These are phyloP conservation scores for Hirtodrosophila alboralis DNA, from an alignment of 2,888 invertebrate species.

Conservation along the genomic window DNA sequence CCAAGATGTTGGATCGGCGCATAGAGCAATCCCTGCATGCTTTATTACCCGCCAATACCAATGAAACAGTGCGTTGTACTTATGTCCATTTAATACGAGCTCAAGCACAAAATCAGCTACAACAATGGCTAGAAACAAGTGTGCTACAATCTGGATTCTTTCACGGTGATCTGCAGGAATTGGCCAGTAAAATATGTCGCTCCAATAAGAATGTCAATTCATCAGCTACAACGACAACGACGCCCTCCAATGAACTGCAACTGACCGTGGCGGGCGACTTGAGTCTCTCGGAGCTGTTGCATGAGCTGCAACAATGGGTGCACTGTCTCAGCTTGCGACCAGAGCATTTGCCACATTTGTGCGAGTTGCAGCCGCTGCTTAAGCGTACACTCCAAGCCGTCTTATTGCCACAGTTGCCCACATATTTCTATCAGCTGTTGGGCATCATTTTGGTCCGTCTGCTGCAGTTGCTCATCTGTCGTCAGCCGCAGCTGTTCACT, in stretches of 20 bases:
- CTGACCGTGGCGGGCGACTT: slow-evolving; percentile 17
- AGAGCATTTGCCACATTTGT: slow-evolving; percentile 56
- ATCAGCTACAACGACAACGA: no score
- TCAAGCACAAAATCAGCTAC: slow-evolving; percentile 85
- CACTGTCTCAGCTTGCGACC: slow-evolving; percentile 75
- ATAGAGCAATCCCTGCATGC: slow-evolving; percentile 83
- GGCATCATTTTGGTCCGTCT: slow-evolving; percentile 73
- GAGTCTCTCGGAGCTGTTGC: slow-evolving; percentile 74
- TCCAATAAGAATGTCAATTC: slow-evolving; percentile 62
- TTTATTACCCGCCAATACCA: slow-evolving; percentile 85
- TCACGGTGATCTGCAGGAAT: slow-evolving; percentile 66
- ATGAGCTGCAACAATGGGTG: slow-evolving; percentile 79
- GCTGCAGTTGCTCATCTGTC: slow-evolving; percentile 78
- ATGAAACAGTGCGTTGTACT: slow-evolving; percentile 84
- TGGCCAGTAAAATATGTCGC: slow-evolving; percentile 70
- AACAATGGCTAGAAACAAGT: slow-evolving; percentile 86
- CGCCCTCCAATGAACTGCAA: slow-evolving; percentile 44
- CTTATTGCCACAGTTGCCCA: slow-evolving; percentile 70
- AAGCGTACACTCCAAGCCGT: slow-evolving; percentile 55
- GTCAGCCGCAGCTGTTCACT: slow-evolving; percentile 63
- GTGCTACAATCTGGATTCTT: slow-evolving; percentile 76
- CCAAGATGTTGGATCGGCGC: slow-evolving; percentile 72
- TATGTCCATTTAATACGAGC: slow-evolving; percentile 85
- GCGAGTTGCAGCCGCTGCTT: slow-evolving; percentile 55
- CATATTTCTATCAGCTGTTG: slow-evolving; percentile 74